Percentiles rank a stretch among this genome's conserved stretches.
Conservation (phyloP, 2,113 vertebrate species). For the Entomyzon cyanotis region DNA sequence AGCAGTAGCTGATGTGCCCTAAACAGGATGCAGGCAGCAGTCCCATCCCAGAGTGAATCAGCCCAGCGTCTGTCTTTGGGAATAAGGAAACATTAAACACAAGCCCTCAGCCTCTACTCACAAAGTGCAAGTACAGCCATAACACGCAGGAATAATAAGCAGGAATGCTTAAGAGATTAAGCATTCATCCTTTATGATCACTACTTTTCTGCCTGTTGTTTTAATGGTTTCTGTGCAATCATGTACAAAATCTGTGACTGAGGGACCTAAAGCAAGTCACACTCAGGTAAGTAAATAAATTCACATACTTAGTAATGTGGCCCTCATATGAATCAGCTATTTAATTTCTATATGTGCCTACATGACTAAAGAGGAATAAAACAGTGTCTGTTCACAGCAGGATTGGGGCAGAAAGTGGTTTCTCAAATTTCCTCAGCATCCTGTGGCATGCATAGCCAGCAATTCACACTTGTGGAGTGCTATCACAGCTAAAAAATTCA, state of each 20-base stretch:
- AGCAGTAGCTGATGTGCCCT: accelerated
- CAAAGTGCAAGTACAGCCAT: background rate
- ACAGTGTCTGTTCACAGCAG: background rate
- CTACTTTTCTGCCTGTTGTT: background rate
- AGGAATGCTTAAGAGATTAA: background rate
- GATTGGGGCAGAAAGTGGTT: background rate
- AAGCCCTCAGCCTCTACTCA: background rate
- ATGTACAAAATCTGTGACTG: background rate
- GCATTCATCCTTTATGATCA: background rate
- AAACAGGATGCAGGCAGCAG: background rate
- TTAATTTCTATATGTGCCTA: background rate
- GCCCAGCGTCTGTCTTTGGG: background rate
- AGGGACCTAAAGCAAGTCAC: background rate
- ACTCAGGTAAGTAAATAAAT: background rate
- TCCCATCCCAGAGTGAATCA: background rate
- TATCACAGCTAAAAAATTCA: background rate
- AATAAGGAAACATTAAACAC: background rate
- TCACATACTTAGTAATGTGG: background rate
- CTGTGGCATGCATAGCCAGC: accelerated
- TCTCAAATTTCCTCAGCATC: background rate
- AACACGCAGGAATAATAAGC: no score
- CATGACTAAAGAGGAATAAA: background rate
- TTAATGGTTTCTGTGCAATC: background rate
- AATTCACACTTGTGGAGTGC: background rate
- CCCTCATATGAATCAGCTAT: background rate